Base-by-base conservation (phyloP, 2,888 invertebrate genomes). In the Drosophila pseudotalamancana region DNA sequence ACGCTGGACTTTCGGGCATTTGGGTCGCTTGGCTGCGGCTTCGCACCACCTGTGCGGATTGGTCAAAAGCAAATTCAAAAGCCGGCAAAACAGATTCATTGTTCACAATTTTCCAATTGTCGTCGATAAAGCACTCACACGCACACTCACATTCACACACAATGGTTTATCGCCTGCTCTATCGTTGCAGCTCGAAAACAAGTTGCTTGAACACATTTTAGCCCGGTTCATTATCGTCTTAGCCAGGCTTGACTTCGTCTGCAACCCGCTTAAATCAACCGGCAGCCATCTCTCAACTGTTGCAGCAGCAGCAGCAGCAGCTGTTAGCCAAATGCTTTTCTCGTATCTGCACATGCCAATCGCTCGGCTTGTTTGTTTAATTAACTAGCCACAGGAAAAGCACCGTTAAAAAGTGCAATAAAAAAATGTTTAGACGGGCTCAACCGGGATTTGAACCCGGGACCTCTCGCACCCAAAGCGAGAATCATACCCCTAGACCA, bases 391-490 rank as follows among this genome's bases (percentile, higher is more conserved):
- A 62, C 37, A 60, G 42, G 23, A 32, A 48, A 31, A 31, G 16
- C 12, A 32, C 14, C 48, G 25, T 9, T 34, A 60, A 50, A 64
- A 53, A 16, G 49, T 14, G 57, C 5, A 6, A 31, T 54, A 53
- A 54, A n/a, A 54, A 72, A 32, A 34, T 39, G 5, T 25, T 46
- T 57, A 2, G 12, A 54, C 54, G 90, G 90, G 90, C 90, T 90
- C 90, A 90, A 90, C 90, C 90, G 90, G 90, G 90, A 90, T 90
- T 90, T 90, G 90, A 90, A 90, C 90, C 90, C 90, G 90, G 90
- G 90, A 90, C 90, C 90, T 90, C 90, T 90, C 90, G 90, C 90
- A 90, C 90, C 90, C 90, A 89, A 90, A 90, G 90, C 90, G 90
- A 90, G 89, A 90, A 90, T 90, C 90, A 90, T 90, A 89, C 90